Conservation (phyloP, 2,797 vertebrate species). For the Argyrosomus regius region DNA sequence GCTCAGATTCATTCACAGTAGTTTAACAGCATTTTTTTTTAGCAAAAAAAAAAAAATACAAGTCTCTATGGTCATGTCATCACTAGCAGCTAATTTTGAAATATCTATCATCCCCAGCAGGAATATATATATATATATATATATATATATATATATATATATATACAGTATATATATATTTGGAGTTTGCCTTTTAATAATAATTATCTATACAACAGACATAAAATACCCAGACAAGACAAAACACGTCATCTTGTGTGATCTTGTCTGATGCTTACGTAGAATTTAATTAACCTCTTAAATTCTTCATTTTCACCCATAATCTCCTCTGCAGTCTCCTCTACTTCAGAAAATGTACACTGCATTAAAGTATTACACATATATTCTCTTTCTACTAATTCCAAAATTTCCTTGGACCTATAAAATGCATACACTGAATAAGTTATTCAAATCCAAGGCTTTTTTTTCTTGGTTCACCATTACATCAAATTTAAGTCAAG, state of each 20-base stretch:
- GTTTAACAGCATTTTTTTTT: background rate
- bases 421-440: background rate
- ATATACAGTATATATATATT: background rate
- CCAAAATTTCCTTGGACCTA: background rate
- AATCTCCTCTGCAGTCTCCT: background rate
- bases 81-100: background rate
- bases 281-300: too few relatives aligned
- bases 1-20: background rate
- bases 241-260: background rate
- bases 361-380: background rate
- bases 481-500: conserved; percentile 6
- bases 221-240: too few relatives aligned
- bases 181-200: background rate
- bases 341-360: background rate
- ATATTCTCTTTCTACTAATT: background rate
- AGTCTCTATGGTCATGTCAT: background rate
- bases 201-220: too few relatives aligned
- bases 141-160: background rate
- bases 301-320: background rate
- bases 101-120: background rate
- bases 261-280: background rate
- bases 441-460: background rate
- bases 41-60: too few relatives aligned
- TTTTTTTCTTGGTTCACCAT: background rate
- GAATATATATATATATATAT: background rate